Base-by-base conservation (phyloP, 35 echinoderm and acorn worm genomes). In the Ophiothrix spiculata region DNA sequence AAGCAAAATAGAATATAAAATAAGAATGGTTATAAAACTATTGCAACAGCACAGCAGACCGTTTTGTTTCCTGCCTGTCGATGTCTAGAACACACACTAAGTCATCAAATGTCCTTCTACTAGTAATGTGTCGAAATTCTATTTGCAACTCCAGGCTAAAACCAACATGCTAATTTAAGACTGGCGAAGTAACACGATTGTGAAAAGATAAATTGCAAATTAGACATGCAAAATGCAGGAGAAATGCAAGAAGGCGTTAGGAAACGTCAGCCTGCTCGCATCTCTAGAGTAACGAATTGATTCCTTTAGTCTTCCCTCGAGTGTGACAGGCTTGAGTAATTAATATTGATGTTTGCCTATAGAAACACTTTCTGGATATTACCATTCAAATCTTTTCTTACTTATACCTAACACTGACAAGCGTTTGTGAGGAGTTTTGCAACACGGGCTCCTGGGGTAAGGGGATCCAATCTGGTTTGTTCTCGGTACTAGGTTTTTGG, bases 121-220 rank as follows among this genome's bases (percentile, higher is more conserved):
- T 28, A 12, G 60, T 28, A 2, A 69, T 15, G 60, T 69, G 60
- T 69, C 60, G 4, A 25, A 25, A 69, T 69, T 69, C 60, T 25
- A 1, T 69, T 69, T 69, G 60, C 60, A 12, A 69, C 60, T 69
- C 3, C 60, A n/a, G 60, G 60, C 60, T 69, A 69, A 69, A 69
- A 69, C 60, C 60, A 69, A 69, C 60, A 69, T 69, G 60, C 60
- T 69, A 69, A 69, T 69, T 69, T 69, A 69, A 69, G n/a, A n/a
- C n/a, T n/a, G 60, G 29, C 60, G 60, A 69, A n/a, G 60, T 69
- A 69, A 69, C 60, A 69, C 60, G 60, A 69, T 69, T 69, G 60
- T 15, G 29, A 69, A 49, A 69, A 69, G 60, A 69, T 69, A 69
- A 69, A 69, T 69, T 69, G 60, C 60, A 69, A 69, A 69, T 69